These are phyloP conservation scores for Onychomys leucogaster DNA, from an alignment of 2,797 vertebrate genomes.

Conservation along the genomic window DNA sequence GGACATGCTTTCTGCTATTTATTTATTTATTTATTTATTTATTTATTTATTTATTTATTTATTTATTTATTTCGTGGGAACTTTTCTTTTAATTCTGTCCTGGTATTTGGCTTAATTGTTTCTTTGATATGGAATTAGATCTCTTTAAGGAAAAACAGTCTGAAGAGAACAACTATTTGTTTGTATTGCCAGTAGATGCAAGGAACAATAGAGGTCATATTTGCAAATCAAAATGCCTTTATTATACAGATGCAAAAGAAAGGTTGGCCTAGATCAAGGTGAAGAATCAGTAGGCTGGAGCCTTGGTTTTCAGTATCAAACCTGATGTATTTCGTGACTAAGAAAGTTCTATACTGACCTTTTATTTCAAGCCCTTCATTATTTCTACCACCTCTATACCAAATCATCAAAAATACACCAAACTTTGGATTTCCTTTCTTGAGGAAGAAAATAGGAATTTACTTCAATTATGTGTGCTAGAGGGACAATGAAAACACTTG, in stretches of 20 bases:
- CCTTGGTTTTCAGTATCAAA: neutral
- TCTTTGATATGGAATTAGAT: constrained; percentile 69
- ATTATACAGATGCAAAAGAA: neutral
- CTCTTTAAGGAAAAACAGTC: constrained; percentile 60
- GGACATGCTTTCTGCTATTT: neutral
- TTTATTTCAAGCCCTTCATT: neutral
- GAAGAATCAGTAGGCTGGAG: neutral
- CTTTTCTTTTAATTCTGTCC: constrained; percentile 43
- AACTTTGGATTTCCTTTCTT: neutral
- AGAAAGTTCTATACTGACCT: neutral
- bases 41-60: neutral
- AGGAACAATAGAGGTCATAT: constrained; percentile 57
- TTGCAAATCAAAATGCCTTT: neutral
- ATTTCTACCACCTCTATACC: neutral
- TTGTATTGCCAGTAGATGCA: constrained; percentile 50
- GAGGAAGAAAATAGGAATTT: neutral
- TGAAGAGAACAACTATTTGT: constrained; percentile 54
- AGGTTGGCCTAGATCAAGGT: neutral
- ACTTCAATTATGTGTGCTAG: neutral
- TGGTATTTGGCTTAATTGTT: constrained; percentile 68
- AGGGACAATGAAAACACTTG: neutral
- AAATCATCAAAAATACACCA: neutral
- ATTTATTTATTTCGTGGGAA: neutral
- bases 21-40: no score
- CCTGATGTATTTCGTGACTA: neutral